A percentile compares a stretch with the other conserved stretches of the same genome.
Conservation (phyloP, 1,140 invertebrate genomes). For the Eumeta japonica region DNA sequence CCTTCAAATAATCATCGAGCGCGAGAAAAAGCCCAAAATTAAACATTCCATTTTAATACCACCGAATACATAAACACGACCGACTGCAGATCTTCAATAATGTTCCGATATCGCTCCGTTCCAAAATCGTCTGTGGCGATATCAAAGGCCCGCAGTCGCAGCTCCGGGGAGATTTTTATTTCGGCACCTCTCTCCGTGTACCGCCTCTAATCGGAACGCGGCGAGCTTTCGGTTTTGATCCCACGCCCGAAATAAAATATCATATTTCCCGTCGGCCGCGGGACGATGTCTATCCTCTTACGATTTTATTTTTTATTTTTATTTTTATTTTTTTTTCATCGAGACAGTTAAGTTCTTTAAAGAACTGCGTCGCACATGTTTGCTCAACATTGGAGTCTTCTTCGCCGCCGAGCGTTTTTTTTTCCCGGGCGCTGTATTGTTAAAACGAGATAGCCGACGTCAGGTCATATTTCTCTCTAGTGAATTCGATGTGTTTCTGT, state of each 20-base stretch:
- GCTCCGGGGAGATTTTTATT: too few species aligned
- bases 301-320: slow-evolving; percentile 42
- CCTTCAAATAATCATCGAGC: too few species aligned
- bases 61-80: too few species aligned
- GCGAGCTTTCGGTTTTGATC: slow-evolving; percentile 48
- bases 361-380: slow-evolving; percentile 50
- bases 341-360: slow-evolving; percentile 41
- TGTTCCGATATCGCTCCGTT: too few species aligned
- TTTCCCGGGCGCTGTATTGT: slow-evolving; percentile 35
- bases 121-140: too few species aligned
- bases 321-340: slow-evolving; percentile 34
- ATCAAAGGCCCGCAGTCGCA: too few species aligned
- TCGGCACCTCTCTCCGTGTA: too few species aligned
- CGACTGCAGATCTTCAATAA: too few species aligned
- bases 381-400: slow-evolving; percentile 37
- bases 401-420: slow-evolving; percentile 27
- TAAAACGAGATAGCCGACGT: too few species aligned
- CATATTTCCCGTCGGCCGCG: slow-evolving; percentile 52
- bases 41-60: too few species aligned
- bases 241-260: slow-evolving; percentile 57
- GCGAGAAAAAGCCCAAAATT: too few species aligned
- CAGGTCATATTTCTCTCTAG: slow-evolving; percentile 14
- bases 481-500: slow-evolving; percentile 4
- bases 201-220: too few species aligned
- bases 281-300: slow-evolving; percentile 30